These are phyloP conservation scores for Aptenodytes patagonicus DNA, from an alignment of 2,113 vertebrate species.

Conservation along the genomic window DNA sequence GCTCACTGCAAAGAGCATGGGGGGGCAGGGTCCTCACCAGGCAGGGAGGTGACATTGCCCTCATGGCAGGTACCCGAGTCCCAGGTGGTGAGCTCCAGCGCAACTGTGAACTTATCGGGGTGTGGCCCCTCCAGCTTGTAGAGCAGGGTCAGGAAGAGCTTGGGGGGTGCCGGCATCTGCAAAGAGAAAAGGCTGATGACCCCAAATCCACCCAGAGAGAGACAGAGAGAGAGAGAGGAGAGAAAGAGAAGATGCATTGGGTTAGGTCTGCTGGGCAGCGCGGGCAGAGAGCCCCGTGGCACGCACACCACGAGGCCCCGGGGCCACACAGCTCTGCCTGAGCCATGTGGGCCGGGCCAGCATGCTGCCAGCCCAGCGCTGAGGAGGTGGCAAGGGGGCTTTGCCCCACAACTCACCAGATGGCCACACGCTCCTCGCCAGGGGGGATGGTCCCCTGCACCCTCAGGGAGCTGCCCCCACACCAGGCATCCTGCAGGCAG, in stretches of 20 bases:
- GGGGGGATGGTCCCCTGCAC: conserved; percentile 79
- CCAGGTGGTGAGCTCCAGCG: conserved; percentile 79
- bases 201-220: conserved; percentile 59
- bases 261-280: not conserved
- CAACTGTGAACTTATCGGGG: conserved; percentile 34
- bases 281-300: not conserved
- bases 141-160: conserved; percentile 77
- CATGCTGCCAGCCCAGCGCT: not conserved
- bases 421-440: conserved; percentile 31
- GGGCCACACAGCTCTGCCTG: not conserved
- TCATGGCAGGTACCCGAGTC: conserved; percentile 35
- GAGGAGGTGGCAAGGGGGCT: not conserved
- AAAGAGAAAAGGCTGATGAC: conserved; percentile 87
- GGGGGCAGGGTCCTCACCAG: conserved; percentile 25
- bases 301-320: fast-evolving
- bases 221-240: conserved; percentile 21
- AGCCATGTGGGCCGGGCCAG: not conserved
- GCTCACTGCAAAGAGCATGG: not conserved
- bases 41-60: conserved; percentile 14
- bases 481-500: conserved; percentile 85
- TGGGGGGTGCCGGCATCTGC: conserved; percentile 74
- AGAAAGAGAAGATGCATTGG: not conserved
- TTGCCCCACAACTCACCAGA: conserved; percentile 72
- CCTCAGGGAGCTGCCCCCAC: conserved; percentile 85
- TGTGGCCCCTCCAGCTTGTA: conserved; percentile 76